Conservation (phyloP, 2,888 invertebrate genomes). For the Gortyna flavago region DNA sequence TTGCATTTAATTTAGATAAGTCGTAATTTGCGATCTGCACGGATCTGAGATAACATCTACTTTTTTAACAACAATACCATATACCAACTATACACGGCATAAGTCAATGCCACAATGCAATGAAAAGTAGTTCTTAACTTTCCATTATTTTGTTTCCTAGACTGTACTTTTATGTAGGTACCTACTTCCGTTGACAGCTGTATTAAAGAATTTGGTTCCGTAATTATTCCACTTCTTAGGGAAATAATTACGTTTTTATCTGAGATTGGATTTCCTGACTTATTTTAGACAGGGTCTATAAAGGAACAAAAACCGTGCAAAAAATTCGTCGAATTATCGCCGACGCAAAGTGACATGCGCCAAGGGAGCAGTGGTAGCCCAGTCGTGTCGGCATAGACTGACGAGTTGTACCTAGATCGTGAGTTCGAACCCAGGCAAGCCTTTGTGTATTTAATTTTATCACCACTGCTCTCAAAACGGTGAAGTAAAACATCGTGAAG, state of each 20-base stretch:
- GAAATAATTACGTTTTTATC: background rate
- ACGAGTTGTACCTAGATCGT: too few species aligned
- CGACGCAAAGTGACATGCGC: background rate
- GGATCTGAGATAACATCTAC: conserved; percentile 30
- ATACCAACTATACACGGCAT: background rate
- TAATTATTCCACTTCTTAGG: background rate
- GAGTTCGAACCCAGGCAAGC: too few species aligned
- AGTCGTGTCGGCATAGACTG: too few species aligned
- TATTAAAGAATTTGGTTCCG: conserved; percentile 19
- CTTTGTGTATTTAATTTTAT: too few species aligned
- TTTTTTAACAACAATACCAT: conserved; percentile 5
- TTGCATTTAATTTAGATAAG: conserved; percentile 38
- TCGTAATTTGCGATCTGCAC: conserved; percentile 29
- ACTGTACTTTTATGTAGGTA: conserved; percentile 1
- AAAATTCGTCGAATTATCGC: background rate
- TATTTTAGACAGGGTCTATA: background rate
- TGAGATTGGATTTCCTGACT: background rate
- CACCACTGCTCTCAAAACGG: too few species aligned
- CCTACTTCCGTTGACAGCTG: conserved; percentile 31
- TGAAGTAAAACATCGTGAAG: too few species aligned
- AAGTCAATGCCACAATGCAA: conserved; percentile 15
- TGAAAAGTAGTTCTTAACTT: background rate
- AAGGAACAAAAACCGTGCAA: background rate
- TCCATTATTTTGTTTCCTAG: conserved; percentile 41
- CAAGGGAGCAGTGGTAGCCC: too few species aligned